Percentiles rank a stretch among this genome's conserved stretches.
phyloP scores from a whole-genome alignment of 64 coral and sea anemone species.

The Astreopora myriophthalma region DNA sequence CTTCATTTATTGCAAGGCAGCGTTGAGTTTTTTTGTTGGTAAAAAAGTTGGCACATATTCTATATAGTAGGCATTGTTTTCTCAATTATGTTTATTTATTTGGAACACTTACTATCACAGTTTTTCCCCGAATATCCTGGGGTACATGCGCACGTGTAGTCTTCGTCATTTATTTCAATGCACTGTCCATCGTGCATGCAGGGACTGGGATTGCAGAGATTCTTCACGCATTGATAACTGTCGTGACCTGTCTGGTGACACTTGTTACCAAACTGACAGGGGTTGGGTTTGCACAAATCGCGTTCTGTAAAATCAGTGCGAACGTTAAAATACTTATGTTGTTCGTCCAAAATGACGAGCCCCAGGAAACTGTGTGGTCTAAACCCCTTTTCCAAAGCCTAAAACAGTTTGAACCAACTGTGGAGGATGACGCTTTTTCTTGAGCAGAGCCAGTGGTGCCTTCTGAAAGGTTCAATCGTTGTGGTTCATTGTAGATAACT shows the following conservation, averaged over 20 bases:
- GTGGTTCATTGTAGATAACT: no score
- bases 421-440: no score
- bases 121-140: conserved; percentile 71
- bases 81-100: neutral
- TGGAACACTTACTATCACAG: conserved; percentile 70
- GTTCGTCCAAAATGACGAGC: no score
- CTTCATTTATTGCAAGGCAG: no score
- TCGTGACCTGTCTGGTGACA: conserved; percentile 82
- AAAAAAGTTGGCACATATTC: no score
- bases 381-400: no score
- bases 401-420: no score
- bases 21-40: no score
- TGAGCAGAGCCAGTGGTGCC: no score
- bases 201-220: conserved; percentile 91
- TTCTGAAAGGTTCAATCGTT: no score
- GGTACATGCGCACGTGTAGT: conserved; percentile 87
- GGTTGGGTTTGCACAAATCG: conserved; percentile 96
- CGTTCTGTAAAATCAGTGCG: conserved; percentile 47
- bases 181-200: conserved; percentile 87
- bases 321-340: neutral
- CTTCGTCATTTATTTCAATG: conserved; percentile 92
- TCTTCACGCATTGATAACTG: conserved; percentile 95
- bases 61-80: neutral
- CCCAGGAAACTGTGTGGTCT: no score
- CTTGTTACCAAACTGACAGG: conserved; percentile 96